Evolutionary conservation across 1,140 invertebrate species (phyloP), one percentile per base, ranked within the genome.

Genomic region (Thalassaphorura encarpata): DNA sequence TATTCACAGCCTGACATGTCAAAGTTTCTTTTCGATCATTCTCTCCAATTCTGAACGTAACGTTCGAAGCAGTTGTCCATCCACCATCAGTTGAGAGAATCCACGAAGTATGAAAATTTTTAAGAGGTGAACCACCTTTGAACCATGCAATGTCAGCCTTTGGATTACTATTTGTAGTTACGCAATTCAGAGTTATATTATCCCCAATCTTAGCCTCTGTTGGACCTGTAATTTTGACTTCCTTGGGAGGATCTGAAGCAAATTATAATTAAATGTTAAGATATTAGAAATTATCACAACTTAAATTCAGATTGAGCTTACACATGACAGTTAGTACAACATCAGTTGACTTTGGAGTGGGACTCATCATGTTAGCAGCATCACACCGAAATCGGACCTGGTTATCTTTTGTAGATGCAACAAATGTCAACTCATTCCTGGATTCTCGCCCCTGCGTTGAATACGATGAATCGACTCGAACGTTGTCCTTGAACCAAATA

Each of bases 351-450:
- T 76, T 67, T 0, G 91, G 85, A 47, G 80, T 78, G 60, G 81
- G 78, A 60, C 85, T 91, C 80, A 93, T 90, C 26, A 88, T 76
- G 69, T 95, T 97, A 66, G 82, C 85, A 0, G 92, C 92, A 69
- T 93, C 86, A 71, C 95, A 98, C 47, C 84, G 83, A 70, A 92
- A 97, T 56, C 83, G 76, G 1, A 90, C 92, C 69, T 92, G 87
- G 72, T 97, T 94, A 71, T 98, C 93, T 21, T 81, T 80, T 2
- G 89, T 80, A 60, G 86, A 83, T 0, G 90, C 92, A 28, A 79
- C 83, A 69, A 97, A 93, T 1, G 83, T 82, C 60, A 89, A 81
- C 24, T 85, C 80, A 70, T 89, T 94, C 66, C 89, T 83, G n/a
- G 89, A 89, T 66, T 90, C 78, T 24, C 82, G 75, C 3, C 82